phyloP scores from a whole-genome alignment of 1,140 invertebrate genomes.

The Pectinophora gossypiella region DNA sequence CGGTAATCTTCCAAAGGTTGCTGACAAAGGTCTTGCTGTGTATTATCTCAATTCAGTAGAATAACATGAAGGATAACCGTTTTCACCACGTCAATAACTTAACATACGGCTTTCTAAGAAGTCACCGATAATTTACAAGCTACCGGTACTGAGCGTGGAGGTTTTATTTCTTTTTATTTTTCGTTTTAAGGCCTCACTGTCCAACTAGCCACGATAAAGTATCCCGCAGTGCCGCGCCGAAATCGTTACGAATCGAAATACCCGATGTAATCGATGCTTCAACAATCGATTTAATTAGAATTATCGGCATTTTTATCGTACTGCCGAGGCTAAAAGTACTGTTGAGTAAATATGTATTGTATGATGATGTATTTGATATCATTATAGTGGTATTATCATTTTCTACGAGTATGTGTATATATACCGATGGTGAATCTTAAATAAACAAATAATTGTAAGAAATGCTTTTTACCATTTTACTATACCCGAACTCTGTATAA shows the following conservation, averaged over 20 bases:
- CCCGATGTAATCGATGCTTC: constrained; percentile 62
- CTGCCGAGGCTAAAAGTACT: constrained; percentile 20
- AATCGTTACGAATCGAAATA: constrained; percentile 46
- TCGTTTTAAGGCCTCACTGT: constrained; percentile 23
- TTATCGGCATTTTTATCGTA: constrained; percentile 58
- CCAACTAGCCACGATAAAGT: constrained; percentile 21
- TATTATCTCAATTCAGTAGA: too few relatives aligned
- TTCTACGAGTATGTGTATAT: neutral
- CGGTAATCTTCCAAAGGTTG: too few relatives aligned
- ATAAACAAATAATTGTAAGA: constrained; percentile 14
- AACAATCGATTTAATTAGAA: constrained; percentile 71
- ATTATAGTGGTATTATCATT: neutral
- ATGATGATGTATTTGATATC: too few relatives aligned
- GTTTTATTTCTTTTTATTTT: constrained; percentile 14
- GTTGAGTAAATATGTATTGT: too few relatives aligned
- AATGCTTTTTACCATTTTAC: too few relatives aligned
- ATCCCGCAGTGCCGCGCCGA: constrained; percentile 43
- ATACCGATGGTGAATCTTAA: too few relatives aligned
- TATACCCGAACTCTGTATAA: too few relatives aligned
- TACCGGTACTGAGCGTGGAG: constrained; percentile 34
- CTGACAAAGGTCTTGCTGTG: too few relatives aligned
- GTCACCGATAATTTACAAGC: constrained; percentile 18
- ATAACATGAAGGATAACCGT: neutral
- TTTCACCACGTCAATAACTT: neutral
- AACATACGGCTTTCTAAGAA: constrained; percentile 5